Conservation (phyloP, 2,888 invertebrate genomes). For the Clitarchus hookeri region DNA sequence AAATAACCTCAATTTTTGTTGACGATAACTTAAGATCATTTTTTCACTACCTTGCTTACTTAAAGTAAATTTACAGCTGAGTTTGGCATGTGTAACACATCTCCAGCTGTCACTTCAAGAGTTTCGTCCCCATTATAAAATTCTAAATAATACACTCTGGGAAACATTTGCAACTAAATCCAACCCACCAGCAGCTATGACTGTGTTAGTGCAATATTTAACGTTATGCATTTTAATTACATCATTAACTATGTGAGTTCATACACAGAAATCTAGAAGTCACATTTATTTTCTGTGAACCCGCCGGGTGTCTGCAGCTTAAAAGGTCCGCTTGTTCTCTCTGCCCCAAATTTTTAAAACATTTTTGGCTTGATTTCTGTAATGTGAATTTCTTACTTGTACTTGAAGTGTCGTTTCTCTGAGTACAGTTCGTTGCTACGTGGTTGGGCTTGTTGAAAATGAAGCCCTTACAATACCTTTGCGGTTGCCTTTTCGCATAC, state of each 20-base stretch:
- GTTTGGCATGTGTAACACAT: not conserved
- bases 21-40: not conserved
- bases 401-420: too few species aligned
- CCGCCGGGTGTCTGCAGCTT: too few species aligned
- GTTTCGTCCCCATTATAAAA: not conserved
- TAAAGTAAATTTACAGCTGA: not conserved
- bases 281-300: too few species aligned
- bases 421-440: too few species aligned
- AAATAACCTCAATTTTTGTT: slow-evolving; percentile 10
- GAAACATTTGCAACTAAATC: not conserved
- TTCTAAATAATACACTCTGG: not conserved
- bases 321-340: too few species aligned
- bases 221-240: not conserved
- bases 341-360: too few species aligned
- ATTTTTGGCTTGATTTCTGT: too few species aligned
- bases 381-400: too few species aligned
- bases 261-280: too few species aligned
- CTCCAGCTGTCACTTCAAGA: not conserved
- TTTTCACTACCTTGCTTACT: not conserved
- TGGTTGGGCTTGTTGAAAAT: too few species aligned
- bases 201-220: not conserved
- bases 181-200: not conserved
- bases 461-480: too few species aligned
- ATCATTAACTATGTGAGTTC: not conserved
- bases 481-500: too few species aligned